Conservation (phyloP, 2,888 invertebrate species). For the Pheosia gnoma region DNA sequence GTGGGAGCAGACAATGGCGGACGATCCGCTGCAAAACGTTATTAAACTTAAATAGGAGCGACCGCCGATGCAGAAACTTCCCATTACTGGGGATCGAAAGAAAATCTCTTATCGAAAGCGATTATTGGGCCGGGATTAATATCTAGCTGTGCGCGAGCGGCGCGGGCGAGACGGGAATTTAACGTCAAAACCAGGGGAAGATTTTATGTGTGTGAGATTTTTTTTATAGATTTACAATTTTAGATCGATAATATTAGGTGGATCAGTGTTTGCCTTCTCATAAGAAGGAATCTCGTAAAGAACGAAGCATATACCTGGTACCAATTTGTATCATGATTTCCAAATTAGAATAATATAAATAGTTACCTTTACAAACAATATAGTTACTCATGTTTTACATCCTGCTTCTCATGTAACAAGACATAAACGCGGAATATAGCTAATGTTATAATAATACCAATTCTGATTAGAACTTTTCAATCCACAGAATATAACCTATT, state of each 20-base stretch:
- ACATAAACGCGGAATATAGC: too few relatives aligned
- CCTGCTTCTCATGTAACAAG: too few relatives aligned
- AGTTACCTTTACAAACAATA: too few relatives aligned
- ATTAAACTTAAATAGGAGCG: slow-evolving; percentile 75
- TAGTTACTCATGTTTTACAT: too few relatives aligned
- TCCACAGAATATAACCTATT: neutral
- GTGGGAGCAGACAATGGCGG: slow-evolving; percentile 37
- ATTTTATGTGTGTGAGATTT: slow-evolving; percentile 10
- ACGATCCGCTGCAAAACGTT: slow-evolving; percentile 54
- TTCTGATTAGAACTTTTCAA: neutral
- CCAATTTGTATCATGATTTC: too few relatives aligned
- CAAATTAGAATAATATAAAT: too few relatives aligned
- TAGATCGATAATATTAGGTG: too few relatives aligned
- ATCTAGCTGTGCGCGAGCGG: slow-evolving; percentile 62
- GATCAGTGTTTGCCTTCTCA: too few relatives aligned
- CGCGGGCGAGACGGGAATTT: slow-evolving; percentile 61
- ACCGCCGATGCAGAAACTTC: slow-evolving; percentile 74
- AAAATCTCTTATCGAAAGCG: slow-evolving; percentile 79
- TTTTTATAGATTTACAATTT: too few relatives aligned
- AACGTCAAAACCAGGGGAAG: slow-evolving; percentile 45
- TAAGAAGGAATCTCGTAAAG: too few relatives aligned
- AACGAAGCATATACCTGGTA: too few relatives aligned
- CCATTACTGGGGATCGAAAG: slow-evolving; percentile 75
- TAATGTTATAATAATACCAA: neutral
- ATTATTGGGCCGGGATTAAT: slow-evolving; percentile 74